Conservation (phyloP, 2,888 invertebrate genomes). For the Lithodes maja region DNA sequence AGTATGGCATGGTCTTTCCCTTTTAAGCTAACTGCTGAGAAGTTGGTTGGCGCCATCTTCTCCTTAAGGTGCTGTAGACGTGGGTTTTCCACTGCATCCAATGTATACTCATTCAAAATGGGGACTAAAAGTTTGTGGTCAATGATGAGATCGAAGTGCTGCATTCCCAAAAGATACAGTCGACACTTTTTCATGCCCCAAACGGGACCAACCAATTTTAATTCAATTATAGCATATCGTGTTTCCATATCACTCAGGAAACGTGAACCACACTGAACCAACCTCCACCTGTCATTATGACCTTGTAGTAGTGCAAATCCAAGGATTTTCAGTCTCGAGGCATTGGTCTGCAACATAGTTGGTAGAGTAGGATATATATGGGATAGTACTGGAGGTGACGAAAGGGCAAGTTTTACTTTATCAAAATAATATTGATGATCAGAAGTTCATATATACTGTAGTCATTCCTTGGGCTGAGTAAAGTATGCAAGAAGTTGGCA, state of each 20-base stretch:
- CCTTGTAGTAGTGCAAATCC: conserved; percentile 56
- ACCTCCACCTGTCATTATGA: conserved; percentile 24
- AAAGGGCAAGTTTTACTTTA: no score
- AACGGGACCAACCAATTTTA: conserved; percentile 46
- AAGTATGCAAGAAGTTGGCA: background rate
- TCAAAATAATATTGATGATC: no score
- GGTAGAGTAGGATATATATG: background rate
- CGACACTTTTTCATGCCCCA: conserved; percentile 53
- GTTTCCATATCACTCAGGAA: conserved; percentile 54
- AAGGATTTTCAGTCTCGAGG: conserved; percentile 28
- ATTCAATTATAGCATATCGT: conserved; percentile 60
- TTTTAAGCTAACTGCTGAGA: conserved; percentile 34
- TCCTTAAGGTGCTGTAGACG: conserved; percentile 29
- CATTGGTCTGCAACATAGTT: background rate
- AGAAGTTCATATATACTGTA: no score
- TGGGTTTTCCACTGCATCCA: conserved; percentile 31
- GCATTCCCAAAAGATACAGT: conserved; percentile 26
- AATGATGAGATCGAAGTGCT: conserved; percentile 1
- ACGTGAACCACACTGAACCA: conserved; percentile 42
- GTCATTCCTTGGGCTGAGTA: background rate
- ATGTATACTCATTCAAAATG: background rate
- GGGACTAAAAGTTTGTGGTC: conserved; percentile 35
- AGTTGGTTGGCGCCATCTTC: conserved; percentile 15
- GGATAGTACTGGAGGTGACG: no score
- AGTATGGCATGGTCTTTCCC: conserved; percentile 5